Percentiles rank a stretch among this genome's conserved stretches.
Evolutionary conservation across 1,140 invertebrate species (phyloP).

Genomic region (Drosophila nasuta): DNA sequence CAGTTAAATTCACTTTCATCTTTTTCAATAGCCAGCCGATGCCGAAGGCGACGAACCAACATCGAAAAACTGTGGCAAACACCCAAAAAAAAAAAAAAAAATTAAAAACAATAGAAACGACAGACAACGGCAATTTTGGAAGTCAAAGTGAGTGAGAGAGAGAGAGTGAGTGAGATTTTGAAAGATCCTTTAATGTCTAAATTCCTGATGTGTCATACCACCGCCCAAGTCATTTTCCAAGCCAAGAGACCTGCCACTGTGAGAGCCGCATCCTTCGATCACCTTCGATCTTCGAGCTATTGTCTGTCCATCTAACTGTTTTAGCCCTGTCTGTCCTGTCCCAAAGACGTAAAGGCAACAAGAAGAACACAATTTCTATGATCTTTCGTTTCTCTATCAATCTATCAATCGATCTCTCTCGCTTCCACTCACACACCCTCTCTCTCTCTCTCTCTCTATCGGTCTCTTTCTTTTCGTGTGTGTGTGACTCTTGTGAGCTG

Average conservation of each 20-base stretch:
- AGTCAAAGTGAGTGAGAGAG: background rate
- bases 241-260: constrained; percentile 56
- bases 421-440: background rate
- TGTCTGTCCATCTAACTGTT: constrained; percentile 57
- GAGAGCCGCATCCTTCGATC: constrained; percentile 49
- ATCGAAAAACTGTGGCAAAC: constrained; percentile 28
- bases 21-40: constrained; percentile 70
- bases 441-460: constrained; percentile 10
- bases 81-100: constrained; percentile 36
- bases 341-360: no score
- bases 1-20: constrained; percentile 75
- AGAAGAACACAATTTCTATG: no score
- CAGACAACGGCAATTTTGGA: constrained; percentile 8
- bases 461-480: constrained; percentile 9
- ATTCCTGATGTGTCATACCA: constrained; percentile 80
- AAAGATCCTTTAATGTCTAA: constrained; percentile 71
- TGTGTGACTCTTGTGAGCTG: constrained; percentile 43
- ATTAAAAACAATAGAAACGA: background rate
- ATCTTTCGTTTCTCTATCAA: background rate
- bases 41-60: constrained; percentile 31
- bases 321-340: no score
- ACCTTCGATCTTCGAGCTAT: constrained; percentile 33
- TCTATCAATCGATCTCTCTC: no score
- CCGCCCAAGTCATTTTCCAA: constrained; percentile 53
- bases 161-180: background rate